A percentile compares a stretch with the other conserved stretches of the same genome.
Evolutionary conservation across 2,797 vertebrate genomes (phyloP).

Genomic region (Salarias fasciatus): DNA sequence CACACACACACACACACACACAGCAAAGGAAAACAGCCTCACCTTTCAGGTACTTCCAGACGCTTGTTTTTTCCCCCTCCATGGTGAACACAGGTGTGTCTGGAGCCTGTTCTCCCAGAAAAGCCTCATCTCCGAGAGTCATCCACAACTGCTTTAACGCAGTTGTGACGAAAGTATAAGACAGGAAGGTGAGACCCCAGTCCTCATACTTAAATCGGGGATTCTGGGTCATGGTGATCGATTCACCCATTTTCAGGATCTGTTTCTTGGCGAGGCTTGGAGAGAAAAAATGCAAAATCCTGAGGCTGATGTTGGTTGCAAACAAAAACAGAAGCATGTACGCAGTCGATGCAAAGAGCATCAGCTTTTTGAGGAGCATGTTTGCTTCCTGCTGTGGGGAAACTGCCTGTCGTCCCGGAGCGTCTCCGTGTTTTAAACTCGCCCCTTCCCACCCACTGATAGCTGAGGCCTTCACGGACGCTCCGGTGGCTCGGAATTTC

Average conservation of each 20-base stretch:
- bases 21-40: no score
- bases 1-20: background rate
- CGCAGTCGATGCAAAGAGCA: slow-evolving; percentile 37
- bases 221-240: slow-evolving; percentile 81
- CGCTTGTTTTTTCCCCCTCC: slow-evolving; percentile 62
- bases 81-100: slow-evolving; percentile 83
- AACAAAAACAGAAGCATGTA: slow-evolving; percentile 26
- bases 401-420: no score
- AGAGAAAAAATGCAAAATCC: slow-evolving; percentile 75
- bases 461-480: background rate
- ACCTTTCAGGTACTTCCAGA: slow-evolving; percentile 86
- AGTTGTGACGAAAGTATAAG: slow-evolving; percentile 77
- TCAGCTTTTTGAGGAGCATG: slow-evolving; percentile 60
- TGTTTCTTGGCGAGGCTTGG: slow-evolving; percentile 77
- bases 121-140: slow-evolving; percentile 85
- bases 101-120: slow-evolving; percentile 82
- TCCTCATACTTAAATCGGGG: slow-evolving; percentile 88
- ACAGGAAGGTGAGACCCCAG: slow-evolving; percentile 86
- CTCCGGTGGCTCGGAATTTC: no score
- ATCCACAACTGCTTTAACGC: slow-evolving; percentile 79
- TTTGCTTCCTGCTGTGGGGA: background rate
- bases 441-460: slow-evolving; percentile 25
- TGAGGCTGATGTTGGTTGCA: background rate
- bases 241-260: slow-evolving; percentile 79
- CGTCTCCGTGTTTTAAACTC: background rate